phyloP scores from a whole-genome alignment of 2,797 vertebrate species.

The Xiphorhynchus erythropygius region DNA sequence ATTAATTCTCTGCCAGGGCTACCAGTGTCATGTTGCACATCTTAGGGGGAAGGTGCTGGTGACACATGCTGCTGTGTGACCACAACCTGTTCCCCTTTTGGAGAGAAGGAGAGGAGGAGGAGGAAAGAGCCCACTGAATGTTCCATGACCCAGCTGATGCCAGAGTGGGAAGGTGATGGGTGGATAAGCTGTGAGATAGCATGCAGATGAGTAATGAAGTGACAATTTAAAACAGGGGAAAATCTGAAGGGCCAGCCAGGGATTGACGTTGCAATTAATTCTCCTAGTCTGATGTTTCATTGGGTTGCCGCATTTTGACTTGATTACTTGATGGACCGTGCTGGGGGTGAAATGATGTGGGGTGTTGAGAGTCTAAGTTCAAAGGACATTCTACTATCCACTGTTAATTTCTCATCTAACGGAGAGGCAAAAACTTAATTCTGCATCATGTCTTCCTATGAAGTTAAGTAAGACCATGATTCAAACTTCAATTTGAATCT shows the following conservation, averaged over 20 bases:
- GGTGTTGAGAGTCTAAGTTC: neutral
- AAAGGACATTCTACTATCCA: neutral
- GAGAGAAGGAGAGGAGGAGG: neutral
- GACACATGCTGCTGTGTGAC: neutral
- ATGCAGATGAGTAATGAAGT: neutral
- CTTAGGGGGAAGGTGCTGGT: neutral
- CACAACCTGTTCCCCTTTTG: neutral
- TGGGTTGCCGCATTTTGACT: slow-evolving; percentile 3
- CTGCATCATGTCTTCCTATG: neutral
- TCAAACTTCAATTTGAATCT: neutral
- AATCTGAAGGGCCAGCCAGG: neutral
- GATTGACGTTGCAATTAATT: neutral
- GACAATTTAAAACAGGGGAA: neutral
- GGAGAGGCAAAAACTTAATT: neutral
- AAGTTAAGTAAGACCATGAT: neutral
- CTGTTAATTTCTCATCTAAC: neutral
- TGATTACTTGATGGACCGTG: neutral
- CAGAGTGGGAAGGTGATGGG: neutral
- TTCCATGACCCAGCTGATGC: neutral
- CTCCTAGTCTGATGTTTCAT: neutral
- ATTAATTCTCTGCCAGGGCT: neutral
- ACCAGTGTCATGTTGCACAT: neutral
- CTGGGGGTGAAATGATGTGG: neutral
- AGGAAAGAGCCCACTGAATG: neutral
- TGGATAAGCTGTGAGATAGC: neutral